These are phyloP conservation scores for Aselliscus stoliczkanus DNA, from an alignment of 2,797 vertebrate genomes.

Conservation along the genomic window DNA sequence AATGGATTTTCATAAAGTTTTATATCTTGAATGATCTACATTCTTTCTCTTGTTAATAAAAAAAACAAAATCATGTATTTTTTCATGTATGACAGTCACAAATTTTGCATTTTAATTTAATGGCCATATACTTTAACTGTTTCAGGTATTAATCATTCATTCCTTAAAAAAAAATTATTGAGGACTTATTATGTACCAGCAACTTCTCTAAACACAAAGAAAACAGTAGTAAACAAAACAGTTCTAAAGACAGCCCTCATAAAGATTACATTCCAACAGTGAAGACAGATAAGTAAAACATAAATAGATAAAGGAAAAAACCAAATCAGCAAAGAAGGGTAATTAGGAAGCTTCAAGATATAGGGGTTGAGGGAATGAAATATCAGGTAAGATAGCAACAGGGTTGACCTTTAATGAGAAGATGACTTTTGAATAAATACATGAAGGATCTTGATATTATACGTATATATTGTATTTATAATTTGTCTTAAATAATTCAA, in stretches of 20 bases:
- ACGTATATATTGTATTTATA: background rate
- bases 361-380: background rate
- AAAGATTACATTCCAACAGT: background rate
- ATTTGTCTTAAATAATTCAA: background rate
- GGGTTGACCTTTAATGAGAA: background rate
- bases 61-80: background rate
- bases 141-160: background rate
- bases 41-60: background rate
- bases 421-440: background rate
- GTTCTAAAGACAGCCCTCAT: background rate
- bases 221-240: background rate
- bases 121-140: background rate
- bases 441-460: background rate
- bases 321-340: background rate
- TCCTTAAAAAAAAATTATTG: background rate
- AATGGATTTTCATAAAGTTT: background rate
- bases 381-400: background rate
- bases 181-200: background rate
- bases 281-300: background rate
- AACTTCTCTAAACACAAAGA: background rate
- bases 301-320: background rate
- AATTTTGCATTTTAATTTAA: background rate
- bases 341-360: background rate
- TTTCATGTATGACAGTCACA: background rate
- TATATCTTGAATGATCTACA: background rate